Base-by-base conservation (phyloP, 2,113 vertebrate genomes). In the Calidris pygmaea region DNA sequence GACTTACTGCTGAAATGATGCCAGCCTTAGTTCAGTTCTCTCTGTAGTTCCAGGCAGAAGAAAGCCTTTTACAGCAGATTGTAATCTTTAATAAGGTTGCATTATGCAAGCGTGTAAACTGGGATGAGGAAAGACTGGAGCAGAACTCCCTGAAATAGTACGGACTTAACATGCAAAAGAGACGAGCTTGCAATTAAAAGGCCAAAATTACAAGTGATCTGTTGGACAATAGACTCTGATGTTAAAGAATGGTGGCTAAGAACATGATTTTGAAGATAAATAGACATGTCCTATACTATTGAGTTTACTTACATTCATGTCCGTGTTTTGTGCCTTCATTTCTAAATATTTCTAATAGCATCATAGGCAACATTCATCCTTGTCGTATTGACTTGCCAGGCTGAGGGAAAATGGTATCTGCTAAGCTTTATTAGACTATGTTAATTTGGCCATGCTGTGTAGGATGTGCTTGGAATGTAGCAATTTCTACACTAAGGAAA, bases 391-490 rank as follows among this genome's bases (percentile, higher is more conserved):
- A 77, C 71, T 91, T 90, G 37, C 39, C 29, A 70, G 87, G 74
- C 47, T 74, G 62, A 95, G 67, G 55, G 59, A 47, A 92, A 85
- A 74, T 0, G 0, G 4, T 93, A 48, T 82, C 62, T 94, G 18
- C 78, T 55, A 39, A 73, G 58, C 77, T 82, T 91, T 91, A 79
- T 95, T 94, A 91, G 80, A 73, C 50, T 35, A 9, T 87, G 37
- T 70, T 81, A 87, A 78, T 94, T 95, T 96, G 94, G 58, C 81
- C 66, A 89, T 75, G 67, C 87, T 96, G 87, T 95, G 94, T 95
- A 93, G 90, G 95, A 95, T 92, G 92, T 87, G 53, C 78, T 96
- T 92, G 84, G 80, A 96, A 95, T 85, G 71, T 35, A 89, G 83
- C 90, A 88, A 90, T 92, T 96, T 84, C 59, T 86, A 90, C 60